Evolutionary conservation across 2,113 vertebrate genomes (phyloP).

Genomic region (Polypterus senegalus): DNA sequence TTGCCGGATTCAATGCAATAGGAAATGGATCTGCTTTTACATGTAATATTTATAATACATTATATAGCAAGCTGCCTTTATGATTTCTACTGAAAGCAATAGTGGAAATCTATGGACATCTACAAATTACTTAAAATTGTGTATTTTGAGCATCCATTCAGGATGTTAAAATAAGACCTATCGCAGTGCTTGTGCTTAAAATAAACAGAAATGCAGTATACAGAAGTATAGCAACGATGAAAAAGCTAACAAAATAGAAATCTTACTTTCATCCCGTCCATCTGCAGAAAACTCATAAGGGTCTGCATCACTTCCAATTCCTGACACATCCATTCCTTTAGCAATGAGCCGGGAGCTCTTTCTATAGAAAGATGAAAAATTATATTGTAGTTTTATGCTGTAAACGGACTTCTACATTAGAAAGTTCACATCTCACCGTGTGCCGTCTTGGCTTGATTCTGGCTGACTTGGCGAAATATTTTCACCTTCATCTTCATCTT

Average conservation of each 20-base stretch:
- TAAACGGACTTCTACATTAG: neutral
- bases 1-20: no score
- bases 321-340: slow-evolving; percentile 20
- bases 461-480: slow-evolving; percentile 21
- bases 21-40: no score
- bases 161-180: no score
- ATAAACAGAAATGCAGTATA: no score
- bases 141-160: no score
- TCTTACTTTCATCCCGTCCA: slow-evolving; percentile 18
- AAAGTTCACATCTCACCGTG: slow-evolving; percentile 18
- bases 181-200: no score
- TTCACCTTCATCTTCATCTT: slow-evolving; percentile 19
- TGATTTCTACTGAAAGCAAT: no score
- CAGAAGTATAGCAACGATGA: no score
- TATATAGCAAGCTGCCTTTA: no score
- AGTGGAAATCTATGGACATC: no score
- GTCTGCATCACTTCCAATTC: slow-evolving; percentile 21
- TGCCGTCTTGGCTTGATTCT: slow-evolving; percentile 20
- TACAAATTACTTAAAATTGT: no score
- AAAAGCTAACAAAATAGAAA: neutral
- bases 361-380: slow-evolving; percentile 15
- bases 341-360: slow-evolving; percentile 19
- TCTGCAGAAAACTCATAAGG: slow-evolving; percentile 29
- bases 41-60: no score
- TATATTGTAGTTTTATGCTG: neutral